Conservation (phyloP, 1,140 invertebrate species). For the Pseudomyrmex cubaensis region DNA sequence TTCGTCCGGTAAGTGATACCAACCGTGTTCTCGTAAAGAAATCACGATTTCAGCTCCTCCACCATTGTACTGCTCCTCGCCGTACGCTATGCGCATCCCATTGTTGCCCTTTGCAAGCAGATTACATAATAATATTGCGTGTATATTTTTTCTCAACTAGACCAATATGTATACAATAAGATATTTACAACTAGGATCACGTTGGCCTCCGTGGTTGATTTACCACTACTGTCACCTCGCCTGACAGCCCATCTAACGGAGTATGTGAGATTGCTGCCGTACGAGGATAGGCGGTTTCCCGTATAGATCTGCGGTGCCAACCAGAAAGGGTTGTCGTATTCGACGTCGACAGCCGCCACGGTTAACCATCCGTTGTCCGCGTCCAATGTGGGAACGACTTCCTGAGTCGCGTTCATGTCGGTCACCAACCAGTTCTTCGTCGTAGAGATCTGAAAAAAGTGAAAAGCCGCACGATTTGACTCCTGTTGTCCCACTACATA, state of each 20-base stretch:
- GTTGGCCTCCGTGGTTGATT: slow-evolving; percentile 93
- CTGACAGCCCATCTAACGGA: slow-evolving; percentile 93
- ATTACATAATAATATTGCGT: neutral
- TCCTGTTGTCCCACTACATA: neutral
- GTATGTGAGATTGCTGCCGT: slow-evolving; percentile 93
- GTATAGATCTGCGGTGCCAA: slow-evolving; percentile 91
- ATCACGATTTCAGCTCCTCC: slow-evolving; percentile 88
- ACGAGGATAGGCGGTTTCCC: slow-evolving; percentile 92
- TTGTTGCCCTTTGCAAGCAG: slow-evolving; percentile 86
- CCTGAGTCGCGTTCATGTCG: slow-evolving; percentile 86
- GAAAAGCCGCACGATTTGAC: neutral
- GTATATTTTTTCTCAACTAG: neutral
- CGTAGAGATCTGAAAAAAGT: slow-evolving; percentile 85
- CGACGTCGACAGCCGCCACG: slow-evolving; percentile 88
- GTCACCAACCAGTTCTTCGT: slow-evolving; percentile 88
- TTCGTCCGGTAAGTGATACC: slow-evolving; percentile 90
- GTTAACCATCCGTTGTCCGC: slow-evolving; percentile 86
- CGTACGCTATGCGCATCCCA: slow-evolving; percentile 90
- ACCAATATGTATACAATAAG: slow-evolving; percentile 2
- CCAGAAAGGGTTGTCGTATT: slow-evolving; percentile 95
- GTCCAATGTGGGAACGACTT: slow-evolving; percentile 85
- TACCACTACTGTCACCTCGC: slow-evolving; percentile 95
- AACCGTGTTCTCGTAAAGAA: slow-evolving; percentile 89
- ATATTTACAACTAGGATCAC: slow-evolving; percentile 92
- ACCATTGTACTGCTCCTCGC: slow-evolving; percentile 87